phyloP scores from a whole-genome alignment of 2,888 invertebrate species.

The Xanthia togata region DNA sequence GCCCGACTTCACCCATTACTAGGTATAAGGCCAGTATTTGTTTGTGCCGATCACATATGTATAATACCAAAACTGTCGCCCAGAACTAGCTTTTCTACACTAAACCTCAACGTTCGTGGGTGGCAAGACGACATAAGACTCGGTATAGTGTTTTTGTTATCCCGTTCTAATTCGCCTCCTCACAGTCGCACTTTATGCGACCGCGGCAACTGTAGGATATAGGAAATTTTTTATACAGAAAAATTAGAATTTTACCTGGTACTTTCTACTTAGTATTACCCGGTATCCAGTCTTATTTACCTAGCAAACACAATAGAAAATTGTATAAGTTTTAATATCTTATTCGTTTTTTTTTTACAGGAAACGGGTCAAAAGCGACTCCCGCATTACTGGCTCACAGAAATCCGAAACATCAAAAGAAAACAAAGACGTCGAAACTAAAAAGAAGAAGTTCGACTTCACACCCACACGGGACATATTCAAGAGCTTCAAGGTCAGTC shows the following conservation, averaged over 20 bases:
- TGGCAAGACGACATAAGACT: background rate
- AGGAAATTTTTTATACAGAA: background rate
- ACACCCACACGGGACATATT: slow-evolving; percentile 87
- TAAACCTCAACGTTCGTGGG: background rate
- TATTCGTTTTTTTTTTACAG: slow-evolving; percentile 63
- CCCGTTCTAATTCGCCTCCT: background rate
- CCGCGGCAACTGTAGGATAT: background rate
- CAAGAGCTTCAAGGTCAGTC: slow-evolving; percentile 86
- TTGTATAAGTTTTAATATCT: background rate
- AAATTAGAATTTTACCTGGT: background rate
- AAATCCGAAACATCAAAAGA: slow-evolving; percentile 84
- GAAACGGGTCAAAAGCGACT: slow-evolving; percentile 89
- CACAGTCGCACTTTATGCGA: background rate
- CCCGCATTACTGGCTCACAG: slow-evolving; percentile 79
- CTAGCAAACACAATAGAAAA: background rate
- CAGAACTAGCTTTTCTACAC: background rate
- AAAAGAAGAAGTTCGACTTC: slow-evolving; percentile 89
- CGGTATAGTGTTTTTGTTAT: background rate
- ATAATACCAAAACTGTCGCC: background rate
- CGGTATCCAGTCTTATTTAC: background rate
- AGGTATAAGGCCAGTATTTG: background rate
- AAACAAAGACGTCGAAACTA: slow-evolving; percentile 82
- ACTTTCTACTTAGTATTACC: background rate
- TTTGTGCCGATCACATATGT: background rate
- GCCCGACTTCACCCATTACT: background rate